Percentiles rank a stretch among this genome's conserved stretches.
These are phyloP conservation scores for Crotophaga sulcirostris DNA, from an alignment of 2,113 vertebrate genomes.

Conservation along the genomic window DNA sequence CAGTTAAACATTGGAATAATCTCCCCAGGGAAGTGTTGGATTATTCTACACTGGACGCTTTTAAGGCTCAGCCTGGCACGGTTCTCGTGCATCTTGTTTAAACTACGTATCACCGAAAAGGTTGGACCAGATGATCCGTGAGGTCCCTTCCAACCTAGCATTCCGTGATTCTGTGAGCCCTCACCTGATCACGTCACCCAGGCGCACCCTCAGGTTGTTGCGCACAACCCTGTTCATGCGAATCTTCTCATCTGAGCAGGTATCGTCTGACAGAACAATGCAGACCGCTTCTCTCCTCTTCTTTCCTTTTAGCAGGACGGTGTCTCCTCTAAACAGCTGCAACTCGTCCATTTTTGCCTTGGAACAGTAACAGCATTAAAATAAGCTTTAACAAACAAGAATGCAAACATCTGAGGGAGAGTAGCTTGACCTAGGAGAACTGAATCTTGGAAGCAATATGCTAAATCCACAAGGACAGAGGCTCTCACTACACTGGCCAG, in stretches of 20 bases:
- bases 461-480: not conserved
- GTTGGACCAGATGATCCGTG: too few species aligned
- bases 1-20: too few species aligned
- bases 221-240: conserved; percentile 99
- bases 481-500: not conserved
- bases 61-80: too few species aligned
- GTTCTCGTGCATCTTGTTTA: too few species aligned
- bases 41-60: too few species aligned
- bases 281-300: conserved; percentile 97
- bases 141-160: too few species aligned
- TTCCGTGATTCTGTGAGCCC: not conserved
- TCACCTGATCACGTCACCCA: conserved; percentile 97
- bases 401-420: not conserved
- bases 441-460: not conserved
- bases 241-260: conserved; percentile 98
- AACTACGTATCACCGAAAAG: too few species aligned
- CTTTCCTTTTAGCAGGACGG: conserved; percentile 96
- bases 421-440: not conserved
- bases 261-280: conserved; percentile 97
- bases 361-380: not conserved
- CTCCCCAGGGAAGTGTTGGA: too few species aligned
- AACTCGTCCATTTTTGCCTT: conserved; percentile 98
- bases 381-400: not conserved
- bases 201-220: conserved; percentile 94
- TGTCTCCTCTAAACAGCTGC: conserved; percentile 97